Base-by-base conservation (phyloP, 1,140 invertebrate genomes). In the Armadillidium nasatum region DNA sequence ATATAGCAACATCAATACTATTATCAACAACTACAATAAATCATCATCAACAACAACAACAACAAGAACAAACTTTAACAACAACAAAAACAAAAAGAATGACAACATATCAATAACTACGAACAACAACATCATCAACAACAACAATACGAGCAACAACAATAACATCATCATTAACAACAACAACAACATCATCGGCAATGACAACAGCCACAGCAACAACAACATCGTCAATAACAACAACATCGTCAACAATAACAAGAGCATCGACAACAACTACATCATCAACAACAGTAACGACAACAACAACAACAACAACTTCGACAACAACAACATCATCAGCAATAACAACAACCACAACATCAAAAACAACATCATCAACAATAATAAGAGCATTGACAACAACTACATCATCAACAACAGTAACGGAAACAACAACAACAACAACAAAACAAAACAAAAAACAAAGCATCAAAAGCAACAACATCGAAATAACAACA, bases 311-410 rank as follows among this genome's bases (percentile, higher is more conserved):
- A 77, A 43, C 50, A 74, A 3, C 77, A n/a, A n/a, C n/a, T n/a
- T n/a, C n/a, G n/a, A n/a, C n/a, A n/a, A n/a, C n/a, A n/a, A n/a
- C n/a, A n/a, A n/a, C n/a, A n/a, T n/a, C n/a, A n/a, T n/a, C n/a
- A n/a, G n/a, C n/a, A n/a, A n/a, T n/a, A n/a, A n/a, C n/a, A n/a
- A n/a, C n/a, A n/a, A n/a, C n/a, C n/a, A n/a, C n/a, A n/a, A n/a
- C n/a, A n/a, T n/a, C n/a, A n/a, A n/a, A n/a, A n/a, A n/a, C n/a
- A 78, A 23, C 73, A 78, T 9, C 72, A 74, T 71, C 79, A 78
- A 54, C 77, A 78, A 44, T 69, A 77, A 21, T 72, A 78, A 45
- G 33, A 78, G 33, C 73, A 76, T 73, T n/a, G n/a, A n/a, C n/a
- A n/a, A n/a, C n/a, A n/a, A n/a, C n/a, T n/a, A n/a, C n/a, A n/a